phyloP scores from a whole-genome alignment of 2,888 invertebrate genomes.

The Sericinus montela region DNA sequence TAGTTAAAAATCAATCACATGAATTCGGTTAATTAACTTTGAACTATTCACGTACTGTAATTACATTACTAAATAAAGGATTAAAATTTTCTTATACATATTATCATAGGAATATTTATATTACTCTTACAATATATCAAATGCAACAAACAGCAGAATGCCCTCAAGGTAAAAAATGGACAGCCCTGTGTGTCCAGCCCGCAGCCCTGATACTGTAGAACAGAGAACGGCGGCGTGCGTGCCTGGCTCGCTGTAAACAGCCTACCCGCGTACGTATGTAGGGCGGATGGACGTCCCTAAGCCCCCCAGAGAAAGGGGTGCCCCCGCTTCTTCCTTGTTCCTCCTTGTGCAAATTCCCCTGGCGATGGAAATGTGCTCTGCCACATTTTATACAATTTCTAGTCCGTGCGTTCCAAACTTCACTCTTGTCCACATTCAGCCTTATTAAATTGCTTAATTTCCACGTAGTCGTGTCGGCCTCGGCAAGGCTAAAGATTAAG shows the following conservation, averaged over 20 bases:
- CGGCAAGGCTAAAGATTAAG: constrained; percentile 37
- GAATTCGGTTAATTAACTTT: no score
- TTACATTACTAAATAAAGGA: no score
- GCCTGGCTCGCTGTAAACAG: constrained; percentile 74
- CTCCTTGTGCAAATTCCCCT: constrained; percentile 79
- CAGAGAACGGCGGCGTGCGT: constrained; percentile 72
- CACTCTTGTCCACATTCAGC: constrained; percentile 37
- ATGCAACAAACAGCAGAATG: no score
- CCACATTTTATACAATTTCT: constrained; percentile 80
- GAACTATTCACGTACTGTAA: no score
- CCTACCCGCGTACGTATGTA: constrained; percentile 69
- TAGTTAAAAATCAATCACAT: no score
- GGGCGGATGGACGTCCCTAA: constrained; percentile 69
- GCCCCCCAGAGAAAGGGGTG: constrained; percentile 69
- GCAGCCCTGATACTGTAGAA: constrained; percentile 75
- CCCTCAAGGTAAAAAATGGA: constrained; percentile 19
- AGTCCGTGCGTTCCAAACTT: constrained; percentile 60
- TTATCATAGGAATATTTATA: no score
- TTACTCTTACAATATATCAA: no score
- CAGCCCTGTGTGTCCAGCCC: constrained; percentile 73
- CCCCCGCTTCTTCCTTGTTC: constrained; percentile 75
- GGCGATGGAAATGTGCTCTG: constrained; percentile 78
- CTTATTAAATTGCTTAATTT: constrained; percentile 29
- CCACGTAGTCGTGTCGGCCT: constrained; percentile 24
- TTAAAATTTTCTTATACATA: no score